These are phyloP conservation scores for Pagrus major DNA, from an alignment of 2,113 vertebrate genomes.

Conservation along the genomic window DNA sequence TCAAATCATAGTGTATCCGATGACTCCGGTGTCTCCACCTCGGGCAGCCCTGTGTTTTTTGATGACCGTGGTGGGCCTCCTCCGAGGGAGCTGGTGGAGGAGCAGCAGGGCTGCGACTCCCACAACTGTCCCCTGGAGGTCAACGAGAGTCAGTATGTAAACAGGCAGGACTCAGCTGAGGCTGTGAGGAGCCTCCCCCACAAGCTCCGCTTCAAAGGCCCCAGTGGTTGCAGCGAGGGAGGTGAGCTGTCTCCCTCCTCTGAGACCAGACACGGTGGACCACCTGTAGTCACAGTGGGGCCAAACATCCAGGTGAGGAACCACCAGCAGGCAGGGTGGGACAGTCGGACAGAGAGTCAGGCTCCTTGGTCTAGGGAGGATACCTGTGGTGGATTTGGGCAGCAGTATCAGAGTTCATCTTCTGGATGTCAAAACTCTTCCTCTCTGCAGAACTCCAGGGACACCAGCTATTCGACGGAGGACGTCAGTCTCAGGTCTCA, in stretches of 20 bases:
- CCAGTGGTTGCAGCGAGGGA: constrained; percentile 41
- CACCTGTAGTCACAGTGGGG: constrained; percentile 57
- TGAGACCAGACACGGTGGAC: constrained; percentile 50
- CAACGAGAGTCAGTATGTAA: constrained; percentile 23
- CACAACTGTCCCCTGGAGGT: constrained; percentile 39
- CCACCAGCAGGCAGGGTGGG: constrained; percentile 54
- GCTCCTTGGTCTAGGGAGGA: constrained; percentile 49
- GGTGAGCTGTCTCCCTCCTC: constrained; percentile 37
- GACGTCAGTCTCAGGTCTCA: constrained; percentile 80
- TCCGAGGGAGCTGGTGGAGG: constrained; percentile 53
- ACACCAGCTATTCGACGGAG: constrained; percentile 63
- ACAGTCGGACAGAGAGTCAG: constrained; percentile 17
- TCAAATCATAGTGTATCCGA: constrained; percentile 68
- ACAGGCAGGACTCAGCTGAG: constrained; percentile 63
- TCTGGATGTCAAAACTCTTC: constrained; percentile 26
- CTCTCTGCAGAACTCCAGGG: constrained; percentile 36
- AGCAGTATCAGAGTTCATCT: constrained; percentile 30
- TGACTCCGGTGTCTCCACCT: constrained; percentile 82
- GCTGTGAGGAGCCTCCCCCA: constrained; percentile 84
- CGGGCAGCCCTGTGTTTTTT: constrained; percentile 83
- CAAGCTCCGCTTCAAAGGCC: constrained; percentile 86
- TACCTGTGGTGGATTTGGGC: not conserved
- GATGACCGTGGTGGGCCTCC: constrained; percentile 77
- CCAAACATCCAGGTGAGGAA: constrained; percentile 55
- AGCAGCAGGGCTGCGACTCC: constrained; percentile 52